Conservation (phyloP, 2,113 vertebrate species). For the Alethe castanea region DNA sequence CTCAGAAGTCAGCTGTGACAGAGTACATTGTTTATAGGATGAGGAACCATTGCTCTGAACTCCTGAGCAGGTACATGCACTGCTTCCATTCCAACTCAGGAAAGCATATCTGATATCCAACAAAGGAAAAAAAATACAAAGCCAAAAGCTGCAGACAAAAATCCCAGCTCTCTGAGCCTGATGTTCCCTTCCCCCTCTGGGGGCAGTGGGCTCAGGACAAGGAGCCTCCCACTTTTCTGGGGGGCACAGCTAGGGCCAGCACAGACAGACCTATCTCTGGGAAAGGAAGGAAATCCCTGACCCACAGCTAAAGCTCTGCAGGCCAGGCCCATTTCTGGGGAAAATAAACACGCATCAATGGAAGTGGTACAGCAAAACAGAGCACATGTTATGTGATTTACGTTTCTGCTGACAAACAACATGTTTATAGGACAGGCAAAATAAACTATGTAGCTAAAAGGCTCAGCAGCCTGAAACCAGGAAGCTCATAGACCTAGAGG, state of each 20-base stretch:
- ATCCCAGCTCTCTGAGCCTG: background rate
- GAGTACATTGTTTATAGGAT: accelerated
- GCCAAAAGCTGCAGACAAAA: background rate
- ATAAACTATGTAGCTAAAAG: background rate
- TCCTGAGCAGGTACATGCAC: background rate
- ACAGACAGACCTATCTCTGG: background rate
- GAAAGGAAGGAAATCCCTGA: background rate
- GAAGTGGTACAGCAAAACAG: background rate
- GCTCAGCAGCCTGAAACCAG: background rate
- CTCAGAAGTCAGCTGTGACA: background rate
- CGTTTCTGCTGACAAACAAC: background rate
- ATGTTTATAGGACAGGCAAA: background rate
- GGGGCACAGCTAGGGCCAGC: background rate
- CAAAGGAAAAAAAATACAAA: background rate
- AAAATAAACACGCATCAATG: background rate
- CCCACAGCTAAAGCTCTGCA: background rate
- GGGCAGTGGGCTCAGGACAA: background rate
- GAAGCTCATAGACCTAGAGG: background rate
- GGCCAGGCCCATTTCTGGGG: background rate
- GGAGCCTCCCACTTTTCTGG: accelerated
- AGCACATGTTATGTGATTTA: background rate
- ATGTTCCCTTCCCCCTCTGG: background rate
- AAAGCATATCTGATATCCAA: background rate
- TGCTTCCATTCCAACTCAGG: background rate
- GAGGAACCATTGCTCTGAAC: background rate